Evolutionary conservation across 2,113 vertebrate genomes (phyloP).

Genomic region (Tachysurus fulvidraco): DNA sequence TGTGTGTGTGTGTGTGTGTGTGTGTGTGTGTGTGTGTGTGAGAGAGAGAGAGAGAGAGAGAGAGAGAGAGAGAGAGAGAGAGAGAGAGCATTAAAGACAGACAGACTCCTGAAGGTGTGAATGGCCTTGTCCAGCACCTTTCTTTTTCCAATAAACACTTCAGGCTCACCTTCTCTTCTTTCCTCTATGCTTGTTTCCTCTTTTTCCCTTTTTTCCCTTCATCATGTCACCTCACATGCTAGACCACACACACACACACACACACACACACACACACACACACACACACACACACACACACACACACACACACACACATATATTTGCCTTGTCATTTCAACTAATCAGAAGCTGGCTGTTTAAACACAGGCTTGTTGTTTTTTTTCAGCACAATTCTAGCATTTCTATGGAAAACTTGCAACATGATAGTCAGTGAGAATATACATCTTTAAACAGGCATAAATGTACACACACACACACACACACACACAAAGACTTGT

Average conservation of each 20-base stretch:
- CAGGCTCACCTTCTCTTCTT: background rate
- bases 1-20: background rate
- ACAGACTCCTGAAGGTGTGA: background rate
- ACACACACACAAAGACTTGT: background rate
- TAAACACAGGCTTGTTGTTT: background rate
- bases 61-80: background rate
- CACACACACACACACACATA: background rate
- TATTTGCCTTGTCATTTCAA: background rate
- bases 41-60: background rate
- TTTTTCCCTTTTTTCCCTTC: conserved; percentile 8
- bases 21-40: conserved; percentile 6
- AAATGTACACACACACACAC: background rate
- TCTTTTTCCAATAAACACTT: conserved; percentile 43
- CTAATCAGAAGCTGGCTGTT: background rate
- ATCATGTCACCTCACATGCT: conserved; percentile 8
- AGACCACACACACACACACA: background rate
- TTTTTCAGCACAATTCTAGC: background rate
- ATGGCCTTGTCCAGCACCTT: conserved; percentile 22
- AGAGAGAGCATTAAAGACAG: background rate
- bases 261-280: background rate
- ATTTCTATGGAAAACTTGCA: conserved; percentile 35
- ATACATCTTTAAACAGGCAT: conserved; percentile 34
- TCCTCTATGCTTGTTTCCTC: background rate
- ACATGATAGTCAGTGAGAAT: background rate
- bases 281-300: conserved; percentile 2